phyloP scores from a whole-genome alignment of 2,113 vertebrate species.

The Xenotilapia leptura region DNA sequence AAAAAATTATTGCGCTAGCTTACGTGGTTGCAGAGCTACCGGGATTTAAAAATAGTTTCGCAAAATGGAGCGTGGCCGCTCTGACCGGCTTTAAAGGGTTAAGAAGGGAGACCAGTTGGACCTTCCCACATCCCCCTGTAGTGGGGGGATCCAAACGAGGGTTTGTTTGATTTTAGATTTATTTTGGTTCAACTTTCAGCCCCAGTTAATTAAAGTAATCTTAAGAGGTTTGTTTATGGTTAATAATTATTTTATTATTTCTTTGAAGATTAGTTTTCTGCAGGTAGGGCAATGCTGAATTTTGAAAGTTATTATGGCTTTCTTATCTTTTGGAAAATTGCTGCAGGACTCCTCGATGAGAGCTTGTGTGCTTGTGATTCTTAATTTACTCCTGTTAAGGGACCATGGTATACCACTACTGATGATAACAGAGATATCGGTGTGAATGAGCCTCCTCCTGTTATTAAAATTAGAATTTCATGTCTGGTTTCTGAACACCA shows the following conservation, averaged over 20 bases:
- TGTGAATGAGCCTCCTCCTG: background rate
- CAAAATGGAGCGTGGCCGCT: too few species aligned
- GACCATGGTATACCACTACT: fast-evolving
- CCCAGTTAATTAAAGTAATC: background rate
- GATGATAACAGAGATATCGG: background rate
- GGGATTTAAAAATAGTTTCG: too few species aligned
- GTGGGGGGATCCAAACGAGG: background rate
- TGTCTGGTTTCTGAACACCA: background rate
- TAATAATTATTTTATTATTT: background rate
- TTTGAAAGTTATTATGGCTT: background rate
- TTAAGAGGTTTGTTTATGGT: background rate
- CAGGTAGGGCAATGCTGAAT: background rate
- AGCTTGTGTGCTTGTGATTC: background rate
- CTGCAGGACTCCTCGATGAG: background rate
- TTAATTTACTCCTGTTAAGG: background rate
- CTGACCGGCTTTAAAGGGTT: too few species aligned
- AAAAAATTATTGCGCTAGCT: too few species aligned
- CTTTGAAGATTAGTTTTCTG: background rate
- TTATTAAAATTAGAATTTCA: background rate
- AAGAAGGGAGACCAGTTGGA: background rate
- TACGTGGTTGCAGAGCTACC: too few species aligned
- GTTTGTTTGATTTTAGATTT: background rate
- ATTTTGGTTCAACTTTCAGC: background rate
- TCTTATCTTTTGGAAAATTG: background rate
- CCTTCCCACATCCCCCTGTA: background rate